A percentile compares a stretch with the other conserved stretches of the same genome.
Conservation (phyloP, 2,797 vertebrate species). For the Pteronotus mesoamericanus region DNA sequence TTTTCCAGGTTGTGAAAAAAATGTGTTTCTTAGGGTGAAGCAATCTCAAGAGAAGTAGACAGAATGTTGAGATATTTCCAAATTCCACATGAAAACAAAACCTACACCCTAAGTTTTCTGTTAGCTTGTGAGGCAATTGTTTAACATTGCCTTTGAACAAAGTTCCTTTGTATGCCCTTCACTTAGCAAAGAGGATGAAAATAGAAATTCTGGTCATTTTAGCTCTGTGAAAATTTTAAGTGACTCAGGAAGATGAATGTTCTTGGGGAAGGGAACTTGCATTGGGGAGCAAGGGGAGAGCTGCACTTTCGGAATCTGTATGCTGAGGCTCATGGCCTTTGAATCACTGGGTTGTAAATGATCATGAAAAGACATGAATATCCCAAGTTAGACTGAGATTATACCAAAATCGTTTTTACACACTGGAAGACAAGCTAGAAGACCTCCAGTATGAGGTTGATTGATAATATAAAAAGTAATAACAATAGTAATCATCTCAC, state of each 20-base stretch:
- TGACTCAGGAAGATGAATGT: background rate
- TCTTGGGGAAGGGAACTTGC: background rate
- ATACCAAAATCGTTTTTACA: background rate
- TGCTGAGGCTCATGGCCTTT: background rate
- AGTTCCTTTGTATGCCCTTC: background rate
- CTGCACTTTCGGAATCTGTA: background rate
- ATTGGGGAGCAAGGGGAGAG: background rate
- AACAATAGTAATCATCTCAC: background rate
- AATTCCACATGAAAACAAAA: conserved; percentile 36
- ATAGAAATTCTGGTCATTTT: background rate
- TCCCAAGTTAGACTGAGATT: background rate
- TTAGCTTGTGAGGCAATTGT: background rate
- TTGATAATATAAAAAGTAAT: background rate
- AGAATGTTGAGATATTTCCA: conserved; percentile 29
- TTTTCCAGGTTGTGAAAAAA: conserved; percentile 48
- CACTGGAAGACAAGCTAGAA: background rate
- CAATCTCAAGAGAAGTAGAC: background rate
- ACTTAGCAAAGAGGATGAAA: background rate
- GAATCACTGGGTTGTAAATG: background rate
- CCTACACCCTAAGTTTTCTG: background rate
- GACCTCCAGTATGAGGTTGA: background rate
- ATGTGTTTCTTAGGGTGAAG: conserved; percentile 22
- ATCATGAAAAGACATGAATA: background rate
- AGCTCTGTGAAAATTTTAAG: background rate
- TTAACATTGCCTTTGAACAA: conserved; percentile 11